Conservation (phyloP, 1,140 invertebrate genomes). For the Thereuonema tuberculata region DNA sequence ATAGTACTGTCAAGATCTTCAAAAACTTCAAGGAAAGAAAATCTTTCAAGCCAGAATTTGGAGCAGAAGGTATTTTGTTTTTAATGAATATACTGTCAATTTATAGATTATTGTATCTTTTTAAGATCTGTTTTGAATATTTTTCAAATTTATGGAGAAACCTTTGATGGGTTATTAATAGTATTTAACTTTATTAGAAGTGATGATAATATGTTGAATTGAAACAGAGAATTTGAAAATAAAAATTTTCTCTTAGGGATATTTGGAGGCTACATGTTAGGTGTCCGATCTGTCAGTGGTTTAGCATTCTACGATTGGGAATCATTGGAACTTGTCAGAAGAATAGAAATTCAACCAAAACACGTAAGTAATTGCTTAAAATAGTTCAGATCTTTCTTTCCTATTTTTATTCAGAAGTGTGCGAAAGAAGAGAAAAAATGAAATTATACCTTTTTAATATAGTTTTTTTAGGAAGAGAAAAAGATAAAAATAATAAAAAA, state of each 20-base stretch:
- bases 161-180: constrained; percentile 1
- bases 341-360: constrained; percentile 91
- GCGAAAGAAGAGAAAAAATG: too few relatives aligned
- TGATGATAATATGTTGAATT: too few relatives aligned
- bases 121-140: too few relatives aligned
- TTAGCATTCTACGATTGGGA: constrained; percentile 98
- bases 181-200: too few relatives aligned
- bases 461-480: too few relatives aligned
- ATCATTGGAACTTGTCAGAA: constrained; percentile 69
- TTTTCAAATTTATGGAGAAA: constrained; percentile 7
- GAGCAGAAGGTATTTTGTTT: constrained; percentile 58
- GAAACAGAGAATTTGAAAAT: too few relatives aligned
- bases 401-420: constrained; percentile 1
- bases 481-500: constrained; percentile 4
- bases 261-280: constrained; percentile 87
- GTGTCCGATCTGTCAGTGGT: constrained; percentile 83
- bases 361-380: constrained; percentile 36
- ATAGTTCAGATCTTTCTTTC: neutral
- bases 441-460: too few relatives aligned
- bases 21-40: constrained; percentile 98
- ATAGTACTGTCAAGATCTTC: constrained; percentile 81
- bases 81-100: neutral
- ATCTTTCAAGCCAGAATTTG: constrained; percentile 88
- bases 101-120: neutral
- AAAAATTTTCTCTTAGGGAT: too few relatives aligned